These are phyloP conservation scores for Brienomyrus longianalis DNA, from an alignment of 2,113 vertebrate species.

Conservation along the genomic window DNA sequence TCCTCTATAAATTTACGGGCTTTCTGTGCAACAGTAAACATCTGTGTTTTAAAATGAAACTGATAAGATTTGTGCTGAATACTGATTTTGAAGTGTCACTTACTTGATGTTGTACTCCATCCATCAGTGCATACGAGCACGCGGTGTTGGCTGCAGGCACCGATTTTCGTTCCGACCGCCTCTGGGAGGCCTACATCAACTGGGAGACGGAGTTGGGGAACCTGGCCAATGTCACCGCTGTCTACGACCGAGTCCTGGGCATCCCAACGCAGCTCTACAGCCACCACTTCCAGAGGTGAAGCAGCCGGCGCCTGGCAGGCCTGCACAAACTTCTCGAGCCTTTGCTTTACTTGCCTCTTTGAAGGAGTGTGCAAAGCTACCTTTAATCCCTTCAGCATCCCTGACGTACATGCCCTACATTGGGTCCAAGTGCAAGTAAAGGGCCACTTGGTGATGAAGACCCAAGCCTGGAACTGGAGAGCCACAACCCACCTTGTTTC, in stretches of 20 bases:
- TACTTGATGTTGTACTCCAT: background rate
- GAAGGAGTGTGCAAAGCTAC: conserved; percentile 18
- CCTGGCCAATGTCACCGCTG: conserved; percentile 79
- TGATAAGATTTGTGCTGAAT: background rate
- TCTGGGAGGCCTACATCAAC: conserved; percentile 91
- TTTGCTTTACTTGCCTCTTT: background rate
- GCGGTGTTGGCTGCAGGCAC: conserved; percentile 90
- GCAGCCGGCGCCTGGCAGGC: background rate
- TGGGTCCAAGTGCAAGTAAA: conserved; percentile 16
- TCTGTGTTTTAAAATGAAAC: background rate
- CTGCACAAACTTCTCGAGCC: conserved; percentile 4
- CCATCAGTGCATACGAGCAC: conserved; percentile 81
- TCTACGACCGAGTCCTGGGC: conserved; percentile 89
- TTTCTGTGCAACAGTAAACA: background rate
- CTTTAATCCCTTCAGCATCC: conserved; percentile 16
- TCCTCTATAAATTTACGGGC: background rate
- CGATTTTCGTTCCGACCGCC: conserved; percentile 93
- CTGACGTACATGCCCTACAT: conserved; percentile 16
- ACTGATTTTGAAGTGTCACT: background rate
- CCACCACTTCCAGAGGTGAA: conserved; percentile 92
- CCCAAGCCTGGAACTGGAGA: conserved; percentile 16
- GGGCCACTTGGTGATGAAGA: conserved; percentile 12
- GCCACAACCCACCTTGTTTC: conserved; percentile 13
- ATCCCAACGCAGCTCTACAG: conserved; percentile 95
- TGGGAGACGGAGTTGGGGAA: conserved; percentile 90